Conservation (phyloP, 1,140 invertebrate species). For the Aphis craccivora region DNA sequence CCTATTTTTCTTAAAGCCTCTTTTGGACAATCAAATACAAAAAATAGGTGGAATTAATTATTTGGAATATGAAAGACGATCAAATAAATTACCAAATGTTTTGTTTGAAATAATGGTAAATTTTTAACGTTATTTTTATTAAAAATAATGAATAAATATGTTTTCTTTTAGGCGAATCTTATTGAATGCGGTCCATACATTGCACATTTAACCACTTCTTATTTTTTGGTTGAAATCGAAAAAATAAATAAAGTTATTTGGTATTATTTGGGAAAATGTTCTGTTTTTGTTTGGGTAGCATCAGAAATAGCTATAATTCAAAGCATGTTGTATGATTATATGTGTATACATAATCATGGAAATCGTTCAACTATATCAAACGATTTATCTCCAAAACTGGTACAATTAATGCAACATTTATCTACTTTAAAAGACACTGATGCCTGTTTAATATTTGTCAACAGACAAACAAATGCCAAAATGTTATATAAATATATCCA, state of each 20-base stretch:
- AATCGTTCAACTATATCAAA: slow-evolving; percentile 65
- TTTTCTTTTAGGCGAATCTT: background rate
- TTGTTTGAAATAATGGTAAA: background rate
- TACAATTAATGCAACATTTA: slow-evolving; percentile 68
- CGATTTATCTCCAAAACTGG: slow-evolving; percentile 70
- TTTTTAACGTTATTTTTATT: background rate
- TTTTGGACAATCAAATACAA: too few species aligned
- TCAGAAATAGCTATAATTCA: slow-evolving; percentile 62
- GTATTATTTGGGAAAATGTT: too few species aligned
- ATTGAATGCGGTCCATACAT: background rate
- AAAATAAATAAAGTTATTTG: background rate
- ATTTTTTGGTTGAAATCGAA: slow-evolving; percentile 1
- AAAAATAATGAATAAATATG: background rate
- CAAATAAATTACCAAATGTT: background rate
- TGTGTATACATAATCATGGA: slow-evolving; percentile 60
- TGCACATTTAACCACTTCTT: background rate
- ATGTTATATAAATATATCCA: slow-evolving; percentile 78
- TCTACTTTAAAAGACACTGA: slow-evolving; percentile 64
- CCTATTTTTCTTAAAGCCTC: too few species aligned
- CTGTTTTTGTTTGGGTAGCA: too few species aligned
- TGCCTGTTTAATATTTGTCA: slow-evolving; percentile 76
- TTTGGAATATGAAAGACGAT: background rate
- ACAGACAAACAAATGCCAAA: slow-evolving; percentile 79
- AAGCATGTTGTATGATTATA: slow-evolving; percentile 63
- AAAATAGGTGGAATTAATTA: background rate